These are phyloP conservation scores for Himalopsyche kuldschensis DNA, from an alignment of 2,888 invertebrate species.

Conservation along the genomic window DNA sequence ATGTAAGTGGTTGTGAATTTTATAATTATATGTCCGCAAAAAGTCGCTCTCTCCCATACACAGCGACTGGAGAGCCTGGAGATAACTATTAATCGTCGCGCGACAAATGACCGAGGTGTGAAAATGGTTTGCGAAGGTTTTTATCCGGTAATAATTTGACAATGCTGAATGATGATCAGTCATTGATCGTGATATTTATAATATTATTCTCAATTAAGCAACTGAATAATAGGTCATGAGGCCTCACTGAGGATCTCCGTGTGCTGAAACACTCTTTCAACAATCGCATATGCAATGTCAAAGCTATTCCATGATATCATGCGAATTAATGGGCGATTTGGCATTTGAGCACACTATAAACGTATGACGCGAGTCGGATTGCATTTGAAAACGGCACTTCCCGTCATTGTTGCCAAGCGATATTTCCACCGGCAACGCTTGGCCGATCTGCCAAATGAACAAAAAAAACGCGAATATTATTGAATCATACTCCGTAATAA, in stretches of 20 bases:
- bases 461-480: not conserved
- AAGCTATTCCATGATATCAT: not conserved
- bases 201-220: too few species aligned
- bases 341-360: not conserved
- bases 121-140: too few species aligned
- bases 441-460: not conserved
- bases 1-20: too few species aligned
- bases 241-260: not conserved
- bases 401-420: not conserved
- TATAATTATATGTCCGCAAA: too few species aligned
- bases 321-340: not conserved
- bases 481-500: not conserved
- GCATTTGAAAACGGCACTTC: not conserved
- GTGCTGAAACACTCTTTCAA: not conserved
- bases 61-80: too few species aligned
- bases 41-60: too few species aligned
- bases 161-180: too few species aligned
- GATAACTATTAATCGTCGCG: too few species aligned
- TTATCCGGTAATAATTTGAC: too few species aligned
- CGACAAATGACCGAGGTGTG: too few species aligned
- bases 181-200: too few species aligned
- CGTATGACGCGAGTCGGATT: not conserved
- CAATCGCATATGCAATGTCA: not conserved
- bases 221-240: too few species aligned
- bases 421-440: not conserved